phyloP scores from a whole-genome alignment of 2,113 vertebrate species.

The Myotis brandtii region DNA sequence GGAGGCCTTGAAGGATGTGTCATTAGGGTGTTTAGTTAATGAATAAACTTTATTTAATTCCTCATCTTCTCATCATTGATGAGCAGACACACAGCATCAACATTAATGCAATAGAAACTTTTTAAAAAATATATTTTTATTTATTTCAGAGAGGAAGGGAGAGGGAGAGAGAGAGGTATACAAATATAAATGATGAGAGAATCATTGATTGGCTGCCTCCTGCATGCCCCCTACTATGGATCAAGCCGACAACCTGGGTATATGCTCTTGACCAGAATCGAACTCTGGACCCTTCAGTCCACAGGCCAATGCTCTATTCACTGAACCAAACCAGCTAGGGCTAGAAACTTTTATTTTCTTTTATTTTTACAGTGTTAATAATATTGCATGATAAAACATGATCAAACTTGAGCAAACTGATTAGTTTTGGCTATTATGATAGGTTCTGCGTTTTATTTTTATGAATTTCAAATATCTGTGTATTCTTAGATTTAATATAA shows the following conservation, averaged over 20 bases:
- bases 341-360: constrained; percentile 40
- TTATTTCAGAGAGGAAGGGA: no score
- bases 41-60: constrained; percentile 60
- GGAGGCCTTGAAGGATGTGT: constrained; percentile 19
- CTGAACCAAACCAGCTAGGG: no score
- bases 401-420: neutral
- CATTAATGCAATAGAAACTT: neutral
- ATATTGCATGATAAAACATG: constrained; percentile 2
- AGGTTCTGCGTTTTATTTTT: neutral
- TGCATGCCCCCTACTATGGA: no score
- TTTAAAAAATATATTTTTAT: neutral
- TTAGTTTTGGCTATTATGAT: neutral
- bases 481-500: neutral
- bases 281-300: no score
- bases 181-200: no score
- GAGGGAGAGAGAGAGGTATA: no score
- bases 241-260: no score
- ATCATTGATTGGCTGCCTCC: no score
- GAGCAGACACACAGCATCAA: constrained; percentile 28
- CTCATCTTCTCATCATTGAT: constrained; percentile 48
- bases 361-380: neutral
- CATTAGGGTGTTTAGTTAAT: constrained; percentile 45
- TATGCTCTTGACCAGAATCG: no score
- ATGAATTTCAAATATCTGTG: neutral
- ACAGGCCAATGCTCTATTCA: no score